Evolutionary conservation across 1,140 invertebrate species (phyloP).

Genomic region (Nasonia giraulti): DNA sequence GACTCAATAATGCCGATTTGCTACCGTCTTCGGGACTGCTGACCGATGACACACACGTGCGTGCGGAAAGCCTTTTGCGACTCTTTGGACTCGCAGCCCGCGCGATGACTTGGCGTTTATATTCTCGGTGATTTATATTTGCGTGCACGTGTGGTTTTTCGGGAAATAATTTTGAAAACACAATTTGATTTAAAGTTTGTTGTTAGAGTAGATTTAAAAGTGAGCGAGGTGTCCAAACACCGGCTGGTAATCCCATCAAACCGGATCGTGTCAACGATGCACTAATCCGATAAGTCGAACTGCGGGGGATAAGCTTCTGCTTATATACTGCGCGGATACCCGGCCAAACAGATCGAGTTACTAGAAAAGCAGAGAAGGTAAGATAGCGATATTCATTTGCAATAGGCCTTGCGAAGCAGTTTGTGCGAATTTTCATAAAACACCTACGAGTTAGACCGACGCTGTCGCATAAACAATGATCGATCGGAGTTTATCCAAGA

Average conservation of each 20-base stretch:
- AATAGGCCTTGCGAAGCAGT: background rate
- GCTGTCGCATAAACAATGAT: too few species aligned
- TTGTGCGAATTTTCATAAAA: background rate
- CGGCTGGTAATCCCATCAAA: conserved; percentile 15
- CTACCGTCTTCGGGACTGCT: conserved; percentile 34
- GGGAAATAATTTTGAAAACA: background rate
- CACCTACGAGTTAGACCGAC: too few species aligned
- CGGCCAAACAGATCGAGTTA: too few species aligned
- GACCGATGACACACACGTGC: conserved; percentile 24
- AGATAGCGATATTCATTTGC: too few species aligned
- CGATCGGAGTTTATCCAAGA: too few species aligned
- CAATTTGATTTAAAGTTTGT: background rate
- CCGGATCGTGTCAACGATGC: background rate
- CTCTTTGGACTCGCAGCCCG: background rate
- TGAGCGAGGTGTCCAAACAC: background rate
- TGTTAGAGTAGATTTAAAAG: background rate
- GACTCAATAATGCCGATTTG: conserved; percentile 51
- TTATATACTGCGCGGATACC: background rate
- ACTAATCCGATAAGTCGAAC: background rate
- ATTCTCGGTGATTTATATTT: background rate
- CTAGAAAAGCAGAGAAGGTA: background rate
- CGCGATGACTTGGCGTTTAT: background rate
- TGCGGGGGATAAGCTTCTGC: too few species aligned
- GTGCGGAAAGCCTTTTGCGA: background rate
- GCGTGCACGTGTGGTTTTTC: background rate